Base-by-base conservation (phyloP, 2,888 invertebrate species). In the Agriopis leucophaearia region DNA sequence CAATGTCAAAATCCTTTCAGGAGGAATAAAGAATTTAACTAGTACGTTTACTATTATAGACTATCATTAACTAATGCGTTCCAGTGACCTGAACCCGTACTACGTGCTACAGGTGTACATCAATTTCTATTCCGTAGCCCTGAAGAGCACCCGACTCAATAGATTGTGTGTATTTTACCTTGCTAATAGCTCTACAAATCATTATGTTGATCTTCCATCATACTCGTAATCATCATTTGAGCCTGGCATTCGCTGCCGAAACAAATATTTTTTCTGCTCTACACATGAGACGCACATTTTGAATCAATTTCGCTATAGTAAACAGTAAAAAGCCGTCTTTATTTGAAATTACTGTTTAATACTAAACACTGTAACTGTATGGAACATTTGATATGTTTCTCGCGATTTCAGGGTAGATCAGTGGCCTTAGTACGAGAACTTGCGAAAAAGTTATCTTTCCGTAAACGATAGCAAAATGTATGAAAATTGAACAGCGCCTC, bases 201-300 rank as follows among this genome's bases (percentile, higher is more conserved):
- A 54, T 16, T 38, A 6, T 4, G 52, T 38, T 38, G 52, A 16
- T 15, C 16, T 38, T 16, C 15, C 52, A 54, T 38, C 52, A 38
- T 38, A n/a, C n/a, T n/a, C n/a, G n/a, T n/a, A 54, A 54, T 54
- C 38, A 54, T 54, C 38, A 52, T 54, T 54, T 54, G 52, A 38
- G 38, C 38, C 38, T 10, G 51, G 8, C 16, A 54, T 16, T 10
- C 50, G 35, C 35, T 35, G 50, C 35, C 35, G 13, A 35, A 51
- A 35, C 27, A 12, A 18, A 18, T 18, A 48, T 10, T 8, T 48
- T 48, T 48, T 50, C 13, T 50, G 27, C 27, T 27, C 50, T 13
- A 35, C 50, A 50, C 35, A 50, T 35, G 27, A 50, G 27, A 27
- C 12, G 7, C 50, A 13, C 50, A 27, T 10, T 50, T 50, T 50